Evolutionary conservation across 2,113 vertebrate species (phyloP).

Genomic region (Calonectris borealis): DNA sequence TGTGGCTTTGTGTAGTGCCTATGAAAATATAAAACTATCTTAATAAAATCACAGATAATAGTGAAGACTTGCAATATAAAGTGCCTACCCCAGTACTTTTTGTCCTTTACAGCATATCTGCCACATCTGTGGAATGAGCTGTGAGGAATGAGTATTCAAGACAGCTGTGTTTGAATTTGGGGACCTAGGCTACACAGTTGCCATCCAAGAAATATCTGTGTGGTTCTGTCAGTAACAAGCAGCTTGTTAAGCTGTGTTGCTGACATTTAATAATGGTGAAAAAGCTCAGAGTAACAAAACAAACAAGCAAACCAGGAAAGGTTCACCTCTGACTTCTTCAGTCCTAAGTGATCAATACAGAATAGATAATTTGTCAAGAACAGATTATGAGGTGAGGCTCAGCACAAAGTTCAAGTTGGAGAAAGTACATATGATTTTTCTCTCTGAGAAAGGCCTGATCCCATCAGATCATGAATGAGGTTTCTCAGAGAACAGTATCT

Average conservation of each 20-base stretch:
- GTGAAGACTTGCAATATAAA: neutral
- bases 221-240: neutral
- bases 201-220: neutral
- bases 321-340: neutral
- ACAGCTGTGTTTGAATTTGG: neutral
- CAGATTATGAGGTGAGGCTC: neutral
- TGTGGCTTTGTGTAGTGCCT: neutral
- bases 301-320: neutral
- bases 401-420: neutral
- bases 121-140: neutral
- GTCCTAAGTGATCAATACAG: neutral
- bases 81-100: neutral
- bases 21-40: neutral
- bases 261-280: neutral
- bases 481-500: neutral
- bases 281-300: neutral
- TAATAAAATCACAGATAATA: neutral
- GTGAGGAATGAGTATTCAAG: neutral
- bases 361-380: neutral
- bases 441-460: neutral
- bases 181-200: neutral
- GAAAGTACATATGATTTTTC: neutral
- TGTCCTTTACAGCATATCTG: neutral
- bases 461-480: neutral
- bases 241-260: neutral